Evolutionary conservation across 2,888 invertebrate genomes (phyloP).

Genomic region (Ophion obscuratus): DNA sequence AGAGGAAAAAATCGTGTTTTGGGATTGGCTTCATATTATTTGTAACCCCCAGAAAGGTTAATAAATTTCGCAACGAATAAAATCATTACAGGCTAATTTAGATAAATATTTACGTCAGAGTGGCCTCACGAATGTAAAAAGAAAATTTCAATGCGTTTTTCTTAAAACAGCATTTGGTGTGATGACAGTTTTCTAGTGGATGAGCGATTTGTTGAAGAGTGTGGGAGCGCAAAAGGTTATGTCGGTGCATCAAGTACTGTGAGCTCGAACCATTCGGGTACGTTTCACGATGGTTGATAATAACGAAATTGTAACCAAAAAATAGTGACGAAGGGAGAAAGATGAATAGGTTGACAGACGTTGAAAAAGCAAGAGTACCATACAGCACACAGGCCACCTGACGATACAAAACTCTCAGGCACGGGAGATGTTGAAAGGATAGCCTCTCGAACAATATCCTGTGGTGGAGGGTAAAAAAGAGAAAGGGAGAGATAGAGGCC

Average conservation of each 20-base stretch:
- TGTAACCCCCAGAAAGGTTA: too few relatives aligned
- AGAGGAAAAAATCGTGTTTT: too few relatives aligned
- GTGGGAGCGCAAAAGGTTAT: constrained; percentile 29
- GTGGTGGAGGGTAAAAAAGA: not conserved
- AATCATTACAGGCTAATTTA: too few relatives aligned
- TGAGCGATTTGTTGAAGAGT: not conserved
- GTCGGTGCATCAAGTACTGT: constrained; percentile 46
- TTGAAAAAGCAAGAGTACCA: constrained; percentile 43
- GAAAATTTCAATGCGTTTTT: too few relatives aligned
- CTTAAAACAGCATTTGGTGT: too few relatives aligned
- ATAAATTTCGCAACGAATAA: too few relatives aligned
- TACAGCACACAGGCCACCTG: constrained; percentile 62
- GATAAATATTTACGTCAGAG: too few relatives aligned
- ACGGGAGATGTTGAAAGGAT: constrained; percentile 59
- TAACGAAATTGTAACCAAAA: constrained; percentile 59
- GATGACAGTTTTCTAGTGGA: too few relatives aligned
- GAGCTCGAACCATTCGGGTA: constrained; percentile 50
- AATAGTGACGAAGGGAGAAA: constrained; percentile 15
- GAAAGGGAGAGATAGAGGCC: not conserved
- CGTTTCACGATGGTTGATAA: constrained; percentile 62
- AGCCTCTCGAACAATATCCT: constrained; percentile 59
- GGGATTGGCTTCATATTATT: too few relatives aligned
- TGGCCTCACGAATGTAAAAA: too few relatives aligned
- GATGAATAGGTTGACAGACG: not conserved
- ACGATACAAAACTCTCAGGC: constrained; percentile 58